Evolutionary conservation across 2,888 invertebrate genomes (phyloP).

Genomic region (Leucania comma): DNA sequence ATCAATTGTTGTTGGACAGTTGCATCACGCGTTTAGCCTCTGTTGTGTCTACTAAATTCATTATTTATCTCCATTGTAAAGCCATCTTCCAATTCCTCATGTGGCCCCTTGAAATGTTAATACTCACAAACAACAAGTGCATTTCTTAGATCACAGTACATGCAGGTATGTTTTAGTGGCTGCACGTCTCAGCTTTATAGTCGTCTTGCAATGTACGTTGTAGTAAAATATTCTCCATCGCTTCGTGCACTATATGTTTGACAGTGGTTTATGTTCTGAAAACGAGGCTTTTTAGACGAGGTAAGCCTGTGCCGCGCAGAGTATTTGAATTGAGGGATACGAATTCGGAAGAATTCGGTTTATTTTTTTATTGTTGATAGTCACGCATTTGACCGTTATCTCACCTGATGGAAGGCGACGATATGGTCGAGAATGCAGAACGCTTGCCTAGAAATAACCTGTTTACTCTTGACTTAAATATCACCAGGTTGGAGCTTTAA

Average conservation of each 20-base stretch:
- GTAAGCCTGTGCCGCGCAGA: neutral
- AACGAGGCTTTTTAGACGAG: slow-evolving; percentile 12
- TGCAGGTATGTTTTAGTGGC: slow-evolving; percentile 46
- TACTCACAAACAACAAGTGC: slow-evolving; percentile 21
- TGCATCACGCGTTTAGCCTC: too few species aligned
- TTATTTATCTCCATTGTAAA: neutral
- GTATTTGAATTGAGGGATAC: neutral
- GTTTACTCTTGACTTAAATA: too few species aligned
- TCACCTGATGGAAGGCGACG: too few species aligned
- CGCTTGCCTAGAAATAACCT: too few species aligned
- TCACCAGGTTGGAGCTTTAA: too few species aligned
- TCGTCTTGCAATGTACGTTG: slow-evolving; percentile 49
- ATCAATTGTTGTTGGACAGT: too few species aligned
- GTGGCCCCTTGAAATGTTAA: slow-evolving; percentile 37
- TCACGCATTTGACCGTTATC: too few species aligned
- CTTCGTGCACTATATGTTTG: slow-evolving; percentile 29
- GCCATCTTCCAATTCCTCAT: neutral
- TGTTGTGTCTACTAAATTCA: neutral
- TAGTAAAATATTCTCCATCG: slow-evolving; percentile 44
- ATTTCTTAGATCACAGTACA: slow-evolving; percentile 41
- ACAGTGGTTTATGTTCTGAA: slow-evolving; percentile 25
- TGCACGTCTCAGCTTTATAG: slow-evolving; percentile 55
- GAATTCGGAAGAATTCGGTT: too few species aligned
- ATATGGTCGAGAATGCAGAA: too few species aligned
- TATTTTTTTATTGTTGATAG: too few species aligned